Percentiles rank a stretch among this genome's conserved stretches.
Evolutionary conservation across 2,113 vertebrate genomes (phyloP).

Genomic region (Callorhinus ursinus): DNA sequence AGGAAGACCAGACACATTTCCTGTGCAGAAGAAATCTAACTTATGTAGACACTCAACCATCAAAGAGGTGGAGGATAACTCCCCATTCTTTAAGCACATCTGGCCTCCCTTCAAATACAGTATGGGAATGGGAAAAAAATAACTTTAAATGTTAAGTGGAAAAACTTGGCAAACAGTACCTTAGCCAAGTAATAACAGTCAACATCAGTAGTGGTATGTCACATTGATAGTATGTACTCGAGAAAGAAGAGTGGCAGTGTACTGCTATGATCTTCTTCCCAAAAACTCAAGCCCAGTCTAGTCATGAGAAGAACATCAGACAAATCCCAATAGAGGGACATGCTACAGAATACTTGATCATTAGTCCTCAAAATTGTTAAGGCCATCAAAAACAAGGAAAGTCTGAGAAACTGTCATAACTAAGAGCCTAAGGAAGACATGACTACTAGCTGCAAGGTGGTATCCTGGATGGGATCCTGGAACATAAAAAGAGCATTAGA

Average conservation of each 20-base stretch:
- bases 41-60: background rate
- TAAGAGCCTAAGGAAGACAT: background rate
- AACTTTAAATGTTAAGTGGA: background rate
- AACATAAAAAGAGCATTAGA: background rate
- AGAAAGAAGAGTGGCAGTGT: background rate
- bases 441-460: background rate
- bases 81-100: background rate
- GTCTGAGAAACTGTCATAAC: background rate
- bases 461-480: background rate
- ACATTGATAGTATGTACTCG: background rate
- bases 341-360: background rate
- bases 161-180: background rate
- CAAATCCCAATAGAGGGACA: background rate
- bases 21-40: background rate
- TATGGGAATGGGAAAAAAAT: background rate
- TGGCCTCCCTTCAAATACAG: background rate
- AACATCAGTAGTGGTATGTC: background rate
- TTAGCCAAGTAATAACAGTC: background rate
- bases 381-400: background rate
- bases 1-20: background rate
- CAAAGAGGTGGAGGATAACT: background rate
- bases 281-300: background rate
- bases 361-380: background rate
- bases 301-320: background rate
- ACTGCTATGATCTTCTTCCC: background rate